Evolutionary conservation across 2,797 vertebrate genomes (phyloP), one percentile per base, ranked within the genome.

Genomic region (Petrocephalus schoutedeni): DNA sequence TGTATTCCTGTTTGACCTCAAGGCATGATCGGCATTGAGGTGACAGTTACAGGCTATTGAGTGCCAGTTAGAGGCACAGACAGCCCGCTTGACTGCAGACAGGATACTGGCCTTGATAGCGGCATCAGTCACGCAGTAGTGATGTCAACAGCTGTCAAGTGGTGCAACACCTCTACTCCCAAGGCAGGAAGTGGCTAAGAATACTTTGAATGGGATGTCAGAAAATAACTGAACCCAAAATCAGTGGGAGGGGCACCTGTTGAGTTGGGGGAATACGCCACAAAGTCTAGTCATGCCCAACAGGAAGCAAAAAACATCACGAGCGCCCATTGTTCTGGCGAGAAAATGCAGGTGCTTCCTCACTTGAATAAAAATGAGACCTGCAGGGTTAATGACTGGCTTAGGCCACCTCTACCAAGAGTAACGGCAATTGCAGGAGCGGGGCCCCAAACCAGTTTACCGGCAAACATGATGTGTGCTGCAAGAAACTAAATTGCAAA

Each of bases 311-410:
- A 23, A 8, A 32, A 41, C 28, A 51, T 45, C 28, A 56, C 16
- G 41, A 21, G 54, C 53, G 88, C 82, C 88, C 84, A 93, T 94
- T 94, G 92, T 95, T 92, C 89, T 58, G 54, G 89, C 74, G 87
- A 91, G 91, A 92, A 93, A 82, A 88, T 86, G 87, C 93, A 94
- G 93, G 91, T 95, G 94, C 86, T 93, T 94, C 93, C 93, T 58
- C 91, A 85, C 57, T 19, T 32, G 87, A 7, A 7, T 36, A 12
- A 14, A 67, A 28, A 84, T 85, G 84, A 86, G 56, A 32, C 41
- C 58, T 16, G 4, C 21, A 74, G 14, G 71, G 86, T n/a, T 32
- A 45, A 54, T 51, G 59, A 54, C 77, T 0, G 74, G 19, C 82
- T 74, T 28, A 41, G 28, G 83, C 16, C 80, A 87, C 87, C 77